phyloP scores from a whole-genome alignment of 1,140 invertebrate species.

The Drosophila hydei region DNA sequence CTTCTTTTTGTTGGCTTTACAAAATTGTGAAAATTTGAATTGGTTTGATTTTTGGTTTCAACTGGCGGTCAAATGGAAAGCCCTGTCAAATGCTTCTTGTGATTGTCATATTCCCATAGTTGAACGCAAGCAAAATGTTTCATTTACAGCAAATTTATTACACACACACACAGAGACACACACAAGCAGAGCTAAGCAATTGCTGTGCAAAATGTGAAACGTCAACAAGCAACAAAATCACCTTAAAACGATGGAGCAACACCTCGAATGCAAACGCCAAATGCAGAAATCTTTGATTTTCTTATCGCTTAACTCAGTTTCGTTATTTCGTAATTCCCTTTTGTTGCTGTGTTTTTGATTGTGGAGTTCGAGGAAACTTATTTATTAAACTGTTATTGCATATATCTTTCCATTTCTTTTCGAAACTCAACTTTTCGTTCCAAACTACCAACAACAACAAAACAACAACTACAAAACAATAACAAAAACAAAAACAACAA shows the following conservation, averaged over 20 bases:
- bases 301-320: conserved; percentile 60
- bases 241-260: conserved; percentile 22
- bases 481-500: conserved; percentile 27
- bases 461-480: conserved; percentile 41
- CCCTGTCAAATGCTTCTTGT: conserved; percentile 60
- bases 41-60: conserved; percentile 17
- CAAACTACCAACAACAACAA: conserved; percentile 38
- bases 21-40: conserved; percentile 24
- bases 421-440: conserved; percentile 70
- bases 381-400: conserved; percentile 62
- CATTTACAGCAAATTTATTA: conserved; percentile 47
- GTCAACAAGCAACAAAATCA: conserved; percentile 48
- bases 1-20: conserved; percentile 20
- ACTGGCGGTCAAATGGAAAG: conserved; percentile 9
- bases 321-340: conserved; percentile 52
- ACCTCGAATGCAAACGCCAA: conserved; percentile 21
- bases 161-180: conserved; percentile 11
- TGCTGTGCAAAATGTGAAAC: conserved; percentile 44
- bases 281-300: conserved; percentile 44
- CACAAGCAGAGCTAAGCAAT: conserved; percentile 46
- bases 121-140: conserved; percentile 45
- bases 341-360: conserved; percentile 58
- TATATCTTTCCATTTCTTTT: conserved; percentile 76
- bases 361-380: conserved; percentile 27
- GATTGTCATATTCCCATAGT: conserved; percentile 56